Base-by-base conservation (phyloP, 2,888 invertebrate species). In the Galeopsomyia nigrocyanea region DNA sequence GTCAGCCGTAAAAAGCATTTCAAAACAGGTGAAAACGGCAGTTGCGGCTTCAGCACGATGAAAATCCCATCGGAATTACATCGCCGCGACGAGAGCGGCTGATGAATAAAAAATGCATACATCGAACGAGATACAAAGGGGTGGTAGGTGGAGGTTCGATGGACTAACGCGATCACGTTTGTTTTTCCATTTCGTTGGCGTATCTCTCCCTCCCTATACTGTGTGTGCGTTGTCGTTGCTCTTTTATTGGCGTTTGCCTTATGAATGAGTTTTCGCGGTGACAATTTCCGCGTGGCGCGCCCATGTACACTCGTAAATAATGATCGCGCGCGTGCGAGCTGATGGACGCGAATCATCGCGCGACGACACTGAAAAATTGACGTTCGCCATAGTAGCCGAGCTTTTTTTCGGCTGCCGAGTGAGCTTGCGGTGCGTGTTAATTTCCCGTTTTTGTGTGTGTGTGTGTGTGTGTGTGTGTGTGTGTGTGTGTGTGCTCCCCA, bases 31-130 rank as follows among this genome's bases (percentile, higher is more conserved):
- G 67, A 66, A 74, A 68, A 74, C 47, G 10, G 53, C 39, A 39
- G 2, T 39, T 39, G 39, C 13, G 39, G 39, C 26, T 64, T 65
- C 55, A 10, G 57, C 55, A 57, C 79, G 79, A 79, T 79, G 81
- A 80, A 83, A 83, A 83, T 82, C 82, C 83, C 82, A 81, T 80
- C 79, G 79, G 80, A 77, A 78, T 77, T 78, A 75, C 65, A 75
- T 39, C 13, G 39, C 39, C 39, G 39, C 39, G 39, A 39, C 39
- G 60, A 19, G 17, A 26, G 64, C n/a, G 63, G n/a, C 64, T 78
- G 77, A 80, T 81, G 82, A 83, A 84, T 84, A 84, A 83, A 84
- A 84, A 83, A 83, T 82, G 73, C 39, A 69, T 74, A 75, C 75
- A 16, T 49, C 39, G 17, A 22, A 10, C 46, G 26, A 51, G 13